These are phyloP conservation scores for Thera obeliscata DNA, from an alignment of 2,888 invertebrate species.

Conservation along the genomic window DNA sequence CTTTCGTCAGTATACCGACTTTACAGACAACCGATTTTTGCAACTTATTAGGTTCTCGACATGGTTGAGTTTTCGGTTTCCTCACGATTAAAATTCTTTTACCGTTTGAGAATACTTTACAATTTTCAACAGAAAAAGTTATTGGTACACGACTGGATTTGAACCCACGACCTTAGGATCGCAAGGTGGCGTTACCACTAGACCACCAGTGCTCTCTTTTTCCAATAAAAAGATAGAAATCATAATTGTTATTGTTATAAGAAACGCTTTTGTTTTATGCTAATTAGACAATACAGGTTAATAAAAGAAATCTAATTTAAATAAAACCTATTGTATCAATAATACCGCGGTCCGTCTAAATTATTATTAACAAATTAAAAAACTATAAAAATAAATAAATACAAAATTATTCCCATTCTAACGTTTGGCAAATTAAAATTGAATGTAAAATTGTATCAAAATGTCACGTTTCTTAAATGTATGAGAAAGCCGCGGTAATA, in stretches of 20 bases:
- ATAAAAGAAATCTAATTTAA: conserved; percentile 7
- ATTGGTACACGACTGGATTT: too few species aligned
- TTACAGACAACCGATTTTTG: too few species aligned
- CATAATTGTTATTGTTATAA: too few species aligned
- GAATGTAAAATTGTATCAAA: conserved; percentile 37
- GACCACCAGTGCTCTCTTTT: too few species aligned
- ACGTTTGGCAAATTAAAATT: conserved; percentile 42
- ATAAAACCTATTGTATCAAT: conserved; percentile 24
- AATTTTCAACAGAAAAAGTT: background rate
- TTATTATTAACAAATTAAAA: conserved; percentile 47
- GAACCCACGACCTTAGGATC: too few species aligned
- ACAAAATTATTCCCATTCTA: conserved; percentile 45
- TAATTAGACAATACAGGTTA: background rate
- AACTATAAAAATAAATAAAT: conserved; percentile 45
- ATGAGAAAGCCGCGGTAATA: conserved; percentile 42
- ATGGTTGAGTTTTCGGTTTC: too few species aligned
- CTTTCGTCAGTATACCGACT: too few species aligned
- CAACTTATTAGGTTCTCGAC: too few species aligned
- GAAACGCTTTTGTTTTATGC: background rate
- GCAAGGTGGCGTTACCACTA: too few species aligned
- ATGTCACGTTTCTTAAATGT: conserved; percentile 24
- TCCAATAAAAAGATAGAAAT: background rate
- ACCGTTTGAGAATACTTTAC: too few species aligned
- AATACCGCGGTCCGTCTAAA: conserved; percentile 28
- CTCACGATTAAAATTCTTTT: too few species aligned